Conservation (phyloP, 2,888 invertebrate genomes). For the Perizoma affinitatum region DNA sequence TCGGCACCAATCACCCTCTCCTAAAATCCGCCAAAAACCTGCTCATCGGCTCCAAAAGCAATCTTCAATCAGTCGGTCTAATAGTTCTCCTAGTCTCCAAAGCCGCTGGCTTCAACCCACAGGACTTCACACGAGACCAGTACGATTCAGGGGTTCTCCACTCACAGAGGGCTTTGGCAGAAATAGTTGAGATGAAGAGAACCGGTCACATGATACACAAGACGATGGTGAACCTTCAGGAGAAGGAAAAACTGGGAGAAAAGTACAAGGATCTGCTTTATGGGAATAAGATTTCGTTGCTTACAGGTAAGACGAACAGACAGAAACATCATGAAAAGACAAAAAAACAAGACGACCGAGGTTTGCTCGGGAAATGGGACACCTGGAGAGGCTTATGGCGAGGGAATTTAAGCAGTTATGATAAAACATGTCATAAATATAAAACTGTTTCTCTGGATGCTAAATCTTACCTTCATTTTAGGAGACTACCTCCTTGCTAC, state of each 20-base stretch:
- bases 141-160: slow-evolving; percentile 72
- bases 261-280: slow-evolving; percentile 70
- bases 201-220: slow-evolving; percentile 76
- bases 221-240: slow-evolving; percentile 72
- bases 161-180: slow-evolving; percentile 76
- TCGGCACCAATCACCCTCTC: slow-evolving; percentile 94
- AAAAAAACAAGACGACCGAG: no score
- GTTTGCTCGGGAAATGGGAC: no score
- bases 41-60: slow-evolving; percentile 91
- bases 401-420: no score
- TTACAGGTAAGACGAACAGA: slow-evolving; percentile 59
- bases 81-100: slow-evolving; percentile 92
- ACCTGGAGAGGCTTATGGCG: no score
- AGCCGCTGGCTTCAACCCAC: slow-evolving; percentile 85
- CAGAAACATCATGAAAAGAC: not conserved
- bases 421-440: no score
- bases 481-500: slow-evolving; percentile 74
- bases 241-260: slow-evolving; percentile 58
- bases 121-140: slow-evolving; percentile 56
- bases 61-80: slow-evolving; percentile 93
- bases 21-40: slow-evolving; percentile 93
- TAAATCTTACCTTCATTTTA: slow-evolving; percentile 39
- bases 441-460: no score
- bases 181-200: slow-evolving; percentile 79
- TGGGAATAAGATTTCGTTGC: slow-evolving; percentile 73